Evolutionary conservation across 2,888 invertebrate species (phyloP).

Genomic region (Agonopterix arenella): DNA sequence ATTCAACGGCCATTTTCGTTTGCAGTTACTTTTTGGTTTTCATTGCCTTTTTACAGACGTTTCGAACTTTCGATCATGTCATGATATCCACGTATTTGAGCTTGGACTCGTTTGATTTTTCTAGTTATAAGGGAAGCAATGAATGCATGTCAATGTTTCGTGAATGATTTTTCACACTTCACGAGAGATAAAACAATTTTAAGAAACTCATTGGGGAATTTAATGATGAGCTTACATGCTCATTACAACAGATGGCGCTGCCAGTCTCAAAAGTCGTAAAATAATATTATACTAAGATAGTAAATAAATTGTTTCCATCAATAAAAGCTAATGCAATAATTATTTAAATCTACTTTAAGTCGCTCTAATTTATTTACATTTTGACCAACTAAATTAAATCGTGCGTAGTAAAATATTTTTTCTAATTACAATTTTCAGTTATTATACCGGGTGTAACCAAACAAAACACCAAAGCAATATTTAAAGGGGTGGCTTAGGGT

Average conservation of each 20-base stretch:
- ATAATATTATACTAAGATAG: no score
- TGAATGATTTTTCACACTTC: neutral
- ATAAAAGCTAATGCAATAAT: no score
- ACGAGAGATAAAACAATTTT: neutral
- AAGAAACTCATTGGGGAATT: neutral
- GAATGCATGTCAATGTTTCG: neutral
- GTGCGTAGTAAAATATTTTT: no score
- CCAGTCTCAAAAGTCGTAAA: slow-evolving; percentile 22
- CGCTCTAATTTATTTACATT: no score
- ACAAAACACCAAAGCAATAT: no score
- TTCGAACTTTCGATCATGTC: slow-evolving; percentile 47
- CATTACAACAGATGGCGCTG: slow-evolving; percentile 64
- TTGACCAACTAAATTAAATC: no score
- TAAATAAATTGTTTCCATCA: no score
- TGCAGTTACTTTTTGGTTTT: slow-evolving; percentile 61
- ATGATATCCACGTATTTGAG: slow-evolving; percentile 19
- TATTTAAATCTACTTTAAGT: no score
- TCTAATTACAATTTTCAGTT: no score
- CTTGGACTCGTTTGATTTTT: neutral
- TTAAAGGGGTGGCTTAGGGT: no score
- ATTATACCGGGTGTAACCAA: no score
- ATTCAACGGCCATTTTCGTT: slow-evolving; percentile 66
- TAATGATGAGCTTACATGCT: slow-evolving; percentile 25
- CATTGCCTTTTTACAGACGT: slow-evolving; percentile 62
- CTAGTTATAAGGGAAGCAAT: neutral